Conservation (phyloP, 1,140 invertebrate species). For the Aphidius gifuensis region DNA sequence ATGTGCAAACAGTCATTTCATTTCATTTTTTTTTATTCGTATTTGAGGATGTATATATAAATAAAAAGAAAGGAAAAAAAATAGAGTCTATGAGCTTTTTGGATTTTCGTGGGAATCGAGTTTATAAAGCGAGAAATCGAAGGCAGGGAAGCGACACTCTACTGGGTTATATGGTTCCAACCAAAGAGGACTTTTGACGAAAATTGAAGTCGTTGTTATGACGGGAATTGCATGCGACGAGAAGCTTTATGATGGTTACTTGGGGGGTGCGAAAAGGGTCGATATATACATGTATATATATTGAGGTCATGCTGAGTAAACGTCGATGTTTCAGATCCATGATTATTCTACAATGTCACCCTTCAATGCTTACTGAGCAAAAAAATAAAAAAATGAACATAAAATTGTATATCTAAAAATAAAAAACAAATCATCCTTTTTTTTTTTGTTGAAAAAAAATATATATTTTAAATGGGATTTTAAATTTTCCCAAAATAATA, state of each 20-base stretch:
- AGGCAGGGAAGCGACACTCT: constrained; percentile 29
- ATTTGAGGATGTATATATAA: background rate
- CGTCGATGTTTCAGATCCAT: no score
- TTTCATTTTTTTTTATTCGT: no score
- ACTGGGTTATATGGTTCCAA: constrained; percentile 5
- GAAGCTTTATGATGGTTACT: constrained; percentile 37
- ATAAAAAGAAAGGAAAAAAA: constrained; percentile 9
- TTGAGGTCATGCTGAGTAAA: background rate
- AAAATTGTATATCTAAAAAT: no score
- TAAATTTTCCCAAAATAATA: no score
- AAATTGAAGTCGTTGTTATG: constrained; percentile 56
- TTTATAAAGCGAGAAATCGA: constrained; percentile 58
- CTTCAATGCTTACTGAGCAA: no score
- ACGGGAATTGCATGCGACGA: constrained; percentile 50
- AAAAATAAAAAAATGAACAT: no score
- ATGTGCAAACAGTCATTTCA: background rate
- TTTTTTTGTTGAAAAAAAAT: no score
- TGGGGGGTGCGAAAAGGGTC: constrained; percentile 21
- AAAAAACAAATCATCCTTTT: no score
- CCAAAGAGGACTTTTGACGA: constrained; percentile 49
- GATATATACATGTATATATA: constrained; percentile 1
- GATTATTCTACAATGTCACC: no score
- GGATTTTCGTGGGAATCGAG: constrained; percentile 46
- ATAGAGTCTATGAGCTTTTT: constrained; percentile 24
- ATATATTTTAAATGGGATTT: no score